Percentiles rank a stretch among this genome's conserved stretches.
Conservation (phyloP, 2,888 invertebrate species). For the Clitarchus hookeri region DNA sequence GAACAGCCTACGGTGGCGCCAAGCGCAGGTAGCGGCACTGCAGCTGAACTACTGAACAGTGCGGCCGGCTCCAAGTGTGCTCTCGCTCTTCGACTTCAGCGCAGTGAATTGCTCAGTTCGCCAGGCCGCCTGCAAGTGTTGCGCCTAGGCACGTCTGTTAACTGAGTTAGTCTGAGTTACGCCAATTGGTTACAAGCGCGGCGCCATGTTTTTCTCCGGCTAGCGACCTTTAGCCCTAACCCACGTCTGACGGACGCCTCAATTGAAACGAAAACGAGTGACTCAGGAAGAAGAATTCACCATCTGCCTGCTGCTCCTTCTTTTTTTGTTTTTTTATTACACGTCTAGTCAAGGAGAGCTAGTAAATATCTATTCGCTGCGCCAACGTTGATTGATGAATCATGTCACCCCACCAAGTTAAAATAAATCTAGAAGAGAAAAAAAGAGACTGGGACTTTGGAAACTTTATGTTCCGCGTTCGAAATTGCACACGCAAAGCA, state of each 20-base stretch:
- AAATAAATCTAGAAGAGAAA: background rate
- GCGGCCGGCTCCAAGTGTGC: too few species aligned
- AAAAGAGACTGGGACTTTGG: too few species aligned
- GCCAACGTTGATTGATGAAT: background rate
- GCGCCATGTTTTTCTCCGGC: background rate
- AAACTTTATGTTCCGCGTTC: too few species aligned
- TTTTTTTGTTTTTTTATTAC: background rate
- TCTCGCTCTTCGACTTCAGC: too few species aligned
- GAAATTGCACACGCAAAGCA: too few species aligned
- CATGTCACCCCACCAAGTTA: background rate
- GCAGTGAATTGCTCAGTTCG: too few species aligned
- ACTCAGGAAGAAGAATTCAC: background rate
- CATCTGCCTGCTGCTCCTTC: background rate
- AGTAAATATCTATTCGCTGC: background rate
- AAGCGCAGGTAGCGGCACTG: too few species aligned
- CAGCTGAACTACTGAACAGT: too few species aligned
- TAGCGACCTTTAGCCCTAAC: background rate
- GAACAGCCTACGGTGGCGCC: too few species aligned
- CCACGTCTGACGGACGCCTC: background rate
- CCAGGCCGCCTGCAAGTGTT: too few species aligned
- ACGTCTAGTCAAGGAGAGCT: background rate
- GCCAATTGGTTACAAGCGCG: background rate
- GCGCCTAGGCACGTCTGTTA: too few species aligned
- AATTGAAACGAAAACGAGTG: background rate
- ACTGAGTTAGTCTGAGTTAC: too few species aligned